phyloP scores from a whole-genome alignment of 1,140 invertebrate genomes.

The Arion vulgaris region DNA sequence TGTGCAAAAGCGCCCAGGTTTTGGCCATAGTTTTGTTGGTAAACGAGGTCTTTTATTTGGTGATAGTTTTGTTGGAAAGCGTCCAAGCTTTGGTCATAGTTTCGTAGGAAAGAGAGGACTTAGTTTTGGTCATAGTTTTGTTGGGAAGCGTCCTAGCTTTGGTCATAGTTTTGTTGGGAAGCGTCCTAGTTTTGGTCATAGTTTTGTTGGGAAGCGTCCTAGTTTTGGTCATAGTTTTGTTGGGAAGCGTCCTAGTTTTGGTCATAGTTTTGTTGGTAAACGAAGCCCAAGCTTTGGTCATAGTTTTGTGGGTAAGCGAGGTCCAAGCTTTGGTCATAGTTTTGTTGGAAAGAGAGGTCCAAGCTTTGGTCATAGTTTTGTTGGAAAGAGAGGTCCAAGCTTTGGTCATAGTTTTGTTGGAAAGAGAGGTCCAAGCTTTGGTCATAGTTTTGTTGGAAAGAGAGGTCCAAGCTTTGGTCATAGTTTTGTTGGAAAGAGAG shows the following conservation, averaged over 20 bases:
- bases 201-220: constrained; percentile 40
- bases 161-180: constrained; percentile 16
- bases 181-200: constrained; percentile 36
- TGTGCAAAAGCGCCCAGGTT: neutral
- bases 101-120: constrained; percentile 42
- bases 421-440: neutral
- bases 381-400: constrained; percentile 28
- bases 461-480: constrained; percentile 16
- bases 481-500: constrained; percentile 39
- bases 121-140: constrained; percentile 35
- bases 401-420: constrained; percentile 42
- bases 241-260: constrained; percentile 36
- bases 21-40: constrained; percentile 21
- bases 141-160: constrained; percentile 26
- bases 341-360: constrained; percentile 38
- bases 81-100: constrained; percentile 22
- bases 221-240: constrained; percentile 39
- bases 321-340: constrained; percentile 34
- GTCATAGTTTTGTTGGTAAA: constrained; percentile 43
- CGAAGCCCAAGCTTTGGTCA: constrained; percentile 30
- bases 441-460: constrained; percentile 31
- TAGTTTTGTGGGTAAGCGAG: constrained; percentile 38
- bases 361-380: constrained; percentile 11
- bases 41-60: constrained; percentile 5
- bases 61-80: constrained; percentile 19